Percentiles rank a stretch among this genome's conserved stretches.
These are phyloP conservation scores for Peromyscus eremicus DNA, from an alignment of 2,797 vertebrate genomes.

Conservation along the genomic window DNA sequence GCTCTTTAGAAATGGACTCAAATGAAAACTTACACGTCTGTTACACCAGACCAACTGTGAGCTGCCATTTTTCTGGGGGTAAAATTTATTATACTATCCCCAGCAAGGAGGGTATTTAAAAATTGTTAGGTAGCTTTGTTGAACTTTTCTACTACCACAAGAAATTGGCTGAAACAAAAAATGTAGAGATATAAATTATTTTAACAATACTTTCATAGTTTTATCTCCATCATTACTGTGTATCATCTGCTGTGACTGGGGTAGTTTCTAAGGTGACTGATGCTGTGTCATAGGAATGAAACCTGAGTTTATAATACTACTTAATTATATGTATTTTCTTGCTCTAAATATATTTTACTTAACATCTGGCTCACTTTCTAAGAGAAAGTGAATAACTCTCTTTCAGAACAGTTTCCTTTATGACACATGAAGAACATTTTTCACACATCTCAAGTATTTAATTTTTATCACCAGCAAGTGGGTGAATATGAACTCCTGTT, in stretches of 20 bases:
- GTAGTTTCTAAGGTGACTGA: conserved; percentile 73
- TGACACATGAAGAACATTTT: conserved; percentile 67
- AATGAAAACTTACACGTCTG: conserved; percentile 22
- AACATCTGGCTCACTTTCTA: conserved; percentile 43
- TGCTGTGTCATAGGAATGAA: neutral
- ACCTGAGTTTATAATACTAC: neutral
- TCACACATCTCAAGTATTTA: conserved; percentile 70
- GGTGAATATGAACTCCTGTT: conserved; percentile 70
- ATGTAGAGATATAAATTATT: conserved; percentile 80
- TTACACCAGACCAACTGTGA: conserved; percentile 50
- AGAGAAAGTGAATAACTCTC: conserved; percentile 64
- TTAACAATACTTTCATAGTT: conserved; percentile 73
- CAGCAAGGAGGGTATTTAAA: conserved; percentile 66
- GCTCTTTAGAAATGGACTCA: conserved; percentile 68
- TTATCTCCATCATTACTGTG: conserved; percentile 20
- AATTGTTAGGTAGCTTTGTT: conserved; percentile 78
- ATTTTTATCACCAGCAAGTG: conserved; percentile 57
- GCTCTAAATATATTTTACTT: conserved; percentile 61
- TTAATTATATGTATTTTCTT: neutral
- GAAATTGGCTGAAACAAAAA: conserved; percentile 67
- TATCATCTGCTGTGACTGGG: conserved; percentile 79
- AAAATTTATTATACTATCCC: conserved; percentile 47
- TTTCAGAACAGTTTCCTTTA: conserved; percentile 49
- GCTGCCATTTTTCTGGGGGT: conserved; percentile 52
- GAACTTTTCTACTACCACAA: conserved; percentile 73